Conservation (phyloP, 1,140 invertebrate species). For the Drosophila pachea region DNA sequence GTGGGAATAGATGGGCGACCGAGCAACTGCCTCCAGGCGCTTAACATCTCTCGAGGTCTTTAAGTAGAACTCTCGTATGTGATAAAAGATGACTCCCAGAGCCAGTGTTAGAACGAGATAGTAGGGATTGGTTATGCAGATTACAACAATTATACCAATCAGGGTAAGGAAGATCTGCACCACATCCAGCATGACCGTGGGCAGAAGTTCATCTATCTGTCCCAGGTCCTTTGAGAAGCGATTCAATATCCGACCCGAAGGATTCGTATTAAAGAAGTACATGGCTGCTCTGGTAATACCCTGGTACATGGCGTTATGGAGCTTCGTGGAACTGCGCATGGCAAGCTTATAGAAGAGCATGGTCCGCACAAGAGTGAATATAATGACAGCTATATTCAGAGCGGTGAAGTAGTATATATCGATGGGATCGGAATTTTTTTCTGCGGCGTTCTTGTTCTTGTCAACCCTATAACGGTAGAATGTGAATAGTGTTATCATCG, state of each 20-base stretch:
- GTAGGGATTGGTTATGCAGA: slow-evolving; percentile 87
- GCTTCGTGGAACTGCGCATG: slow-evolving; percentile 51
- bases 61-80: slow-evolving; percentile 88
- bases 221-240: slow-evolving; percentile 88
- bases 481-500: background rate
- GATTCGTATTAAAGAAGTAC: slow-evolving; percentile 89
- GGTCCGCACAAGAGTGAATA: slow-evolving; percentile 51
- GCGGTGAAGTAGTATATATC: slow-evolving; percentile 62
- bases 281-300: slow-evolving; percentile 81
- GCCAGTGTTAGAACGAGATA: slow-evolving; percentile 86
- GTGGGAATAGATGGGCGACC: slow-evolving; percentile 88
- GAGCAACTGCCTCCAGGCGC: slow-evolving; percentile 87
- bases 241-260: slow-evolving; percentile 86
- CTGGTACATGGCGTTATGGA: slow-evolving; percentile 59
- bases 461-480: slow-evolving; percentile 36
- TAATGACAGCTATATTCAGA: slow-evolving; percentile 58
- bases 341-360: slow-evolving; percentile 60
- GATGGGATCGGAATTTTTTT: slow-evolving; percentile 21
- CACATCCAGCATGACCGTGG: slow-evolving; percentile 88
- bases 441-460: slow-evolving; percentile 38
- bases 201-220: slow-evolving; percentile 91
- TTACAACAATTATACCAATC: slow-evolving; percentile 83
- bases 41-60: slow-evolving; percentile 91
- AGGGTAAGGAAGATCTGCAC: slow-evolving; percentile 85
- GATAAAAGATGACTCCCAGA: slow-evolving; percentile 85